Evolutionary conservation across 2,113 vertebrate species (phyloP), one percentile per base, ranked within the genome.

Genomic region (Actenoides lindsayi): DNA sequence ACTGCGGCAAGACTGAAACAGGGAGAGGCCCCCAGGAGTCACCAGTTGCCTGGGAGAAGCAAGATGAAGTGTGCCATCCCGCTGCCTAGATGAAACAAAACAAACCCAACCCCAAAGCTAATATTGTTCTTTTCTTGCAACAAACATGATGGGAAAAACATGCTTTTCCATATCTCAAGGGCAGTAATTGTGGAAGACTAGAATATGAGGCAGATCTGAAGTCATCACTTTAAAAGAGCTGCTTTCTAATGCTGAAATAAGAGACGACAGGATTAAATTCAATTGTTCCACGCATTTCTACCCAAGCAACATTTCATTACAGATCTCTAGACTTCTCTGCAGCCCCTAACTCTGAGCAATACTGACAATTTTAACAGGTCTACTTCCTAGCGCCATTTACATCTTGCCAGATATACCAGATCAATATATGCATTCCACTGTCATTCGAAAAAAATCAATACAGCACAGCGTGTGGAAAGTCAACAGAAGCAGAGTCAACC

Each of bases 361-460:
- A 6, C 7, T 63, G 68, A 81, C 33, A 48, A 60, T 81, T 92
- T 88, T 88, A 75, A 41, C 54, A 71, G 41, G 11, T 86, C 42
- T 88, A 0, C 33, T 88, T 86, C 78, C 64, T 77, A 67, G 46
- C 27, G 67, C 35, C 17, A 46, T 63, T 86, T 90, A 42, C 56
- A 67, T 77, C 59, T 88, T 93, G 53, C 62, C 48, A 56, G 33
- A 48, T 60, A 46, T 27, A 54, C 28, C 39, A 81, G 68, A 90
- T 90, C 85, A 94, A 89, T 86, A 70, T 5, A 83, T 0, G 0
- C 56, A 63, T 90, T 93, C 48, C 46, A 60, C 42, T 62, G 68
- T 37, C 68, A 51, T 80, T 92, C 2, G 5, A 86, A 79, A 88
- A 79, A 94, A 95, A 68, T 90, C 85, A 83, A 60, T 81, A 83